Evolutionary conservation across 2,113 vertebrate species (phyloP), one percentile per base, ranked within the genome.

Genomic region (Taurulus bubalis): DNA sequence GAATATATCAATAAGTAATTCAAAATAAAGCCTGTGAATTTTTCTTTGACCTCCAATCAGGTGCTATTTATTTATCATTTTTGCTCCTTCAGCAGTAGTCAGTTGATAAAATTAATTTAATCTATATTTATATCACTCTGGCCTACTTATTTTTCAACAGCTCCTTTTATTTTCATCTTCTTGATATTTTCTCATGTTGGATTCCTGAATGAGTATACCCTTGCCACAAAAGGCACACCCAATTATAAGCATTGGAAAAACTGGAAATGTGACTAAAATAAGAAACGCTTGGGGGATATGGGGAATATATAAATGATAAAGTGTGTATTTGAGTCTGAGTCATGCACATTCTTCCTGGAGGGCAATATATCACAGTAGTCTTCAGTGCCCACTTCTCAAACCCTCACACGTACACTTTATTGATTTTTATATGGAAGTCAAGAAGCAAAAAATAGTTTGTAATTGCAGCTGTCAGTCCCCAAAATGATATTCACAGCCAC

Each of bases 401-500:
- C 11, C 15, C 28, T 3, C 24, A 72, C 2, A 22, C 1, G 53
- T 6, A 53, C 24, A 62, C 6, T 55, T 32, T 26, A 51, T 53
- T 42, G 26, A 71, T n/a, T 70, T 60, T 22, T n/a, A 36, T 38
- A 63, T 11, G 20, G 20, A 6, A 32, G 30, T 28, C 6, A 56
- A 56, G 49, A 63, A 15, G 12, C 22, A 11, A 45, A 53, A 49
- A 16, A 51, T 18, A 1, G 6, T 32, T 32, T 42, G 40, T 3
- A 12, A 42, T 42, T 3, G 3, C 4, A 10, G 58, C 20, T 3
- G 6, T 30, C 14, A 12, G 14, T 4, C 0, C 69, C 6, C 3
- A 12, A 42, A 51, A 67, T 67, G 6, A 76, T 24, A 45, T 69
- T 56, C 30, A 62, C 15, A 26, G 26, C n/a, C 64, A 77, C 40